Conservation (phyloP, 2,888 invertebrate species). For the Muschampia plurimacula region DNA sequence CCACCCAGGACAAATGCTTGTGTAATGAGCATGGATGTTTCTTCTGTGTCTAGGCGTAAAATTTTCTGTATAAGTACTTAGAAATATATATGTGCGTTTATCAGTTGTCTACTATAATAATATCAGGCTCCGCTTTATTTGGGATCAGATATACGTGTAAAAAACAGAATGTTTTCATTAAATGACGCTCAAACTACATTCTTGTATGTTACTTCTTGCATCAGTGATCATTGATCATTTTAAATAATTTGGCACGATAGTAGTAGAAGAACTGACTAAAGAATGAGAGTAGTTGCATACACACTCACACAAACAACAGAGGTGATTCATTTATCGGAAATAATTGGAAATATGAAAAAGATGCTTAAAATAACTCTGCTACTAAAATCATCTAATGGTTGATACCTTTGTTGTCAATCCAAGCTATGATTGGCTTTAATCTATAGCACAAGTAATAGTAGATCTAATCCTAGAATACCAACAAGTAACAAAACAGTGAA, state of each 20-base stretch:
- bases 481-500: conserved; percentile 4
- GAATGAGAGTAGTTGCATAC: conserved; percentile 5
- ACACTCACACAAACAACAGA: conserved; percentile 31
- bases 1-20: too few species aligned
- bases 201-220: neutral
- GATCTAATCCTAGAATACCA: neutral
- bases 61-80: too few species aligned
- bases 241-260: conserved; percentile 30
- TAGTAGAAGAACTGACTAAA: conserved; percentile 23
- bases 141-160: too few species aligned
- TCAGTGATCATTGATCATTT: conserved; percentile 31
- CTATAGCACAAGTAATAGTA: conserved; percentile 37
- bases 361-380: neutral
- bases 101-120: too few species aligned
- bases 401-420: conserved; percentile 26
- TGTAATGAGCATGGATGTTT: too few species aligned
- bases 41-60: too few species aligned
- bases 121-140: too few species aligned
- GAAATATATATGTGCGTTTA: too few species aligned
- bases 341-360: conserved; percentile 7
- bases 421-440: conserved; percentile 35
- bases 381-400: conserved; percentile 12
- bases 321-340: conserved; percentile 30
- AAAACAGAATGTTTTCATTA: too few species aligned
- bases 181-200: too few species aligned